Percentiles rank a stretch among this genome's conserved stretches.
These are phyloP conservation scores for Burhinus oedicnemus DNA, from an alignment of 2,113 vertebrate species.

Conservation along the genomic window DNA sequence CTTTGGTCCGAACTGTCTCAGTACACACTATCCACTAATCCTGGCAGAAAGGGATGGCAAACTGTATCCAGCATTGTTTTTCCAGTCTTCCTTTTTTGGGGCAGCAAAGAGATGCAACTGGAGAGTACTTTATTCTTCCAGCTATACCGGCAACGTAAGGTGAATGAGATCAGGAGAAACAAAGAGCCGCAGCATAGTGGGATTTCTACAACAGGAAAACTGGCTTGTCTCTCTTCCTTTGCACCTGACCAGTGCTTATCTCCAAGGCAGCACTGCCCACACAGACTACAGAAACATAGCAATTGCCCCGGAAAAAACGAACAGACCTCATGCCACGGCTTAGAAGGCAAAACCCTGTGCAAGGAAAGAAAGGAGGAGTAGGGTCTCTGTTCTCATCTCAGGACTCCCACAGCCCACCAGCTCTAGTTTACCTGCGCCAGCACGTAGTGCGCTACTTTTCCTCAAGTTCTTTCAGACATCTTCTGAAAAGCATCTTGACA, in stretches of 20 bases:
- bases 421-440: background rate
- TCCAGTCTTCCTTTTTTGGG: background rate
- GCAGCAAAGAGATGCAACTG: background rate
- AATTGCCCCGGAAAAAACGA: background rate
- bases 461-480: background rate
- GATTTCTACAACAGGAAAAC: background rate
- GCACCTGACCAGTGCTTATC: background rate
- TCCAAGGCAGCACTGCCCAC: background rate
- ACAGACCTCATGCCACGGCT: background rate
- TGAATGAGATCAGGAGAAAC: background rate
- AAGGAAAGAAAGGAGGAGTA: background rate
- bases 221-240: background rate
- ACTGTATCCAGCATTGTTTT: background rate
- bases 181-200: rapidly evolving
- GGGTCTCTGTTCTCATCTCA: background rate
- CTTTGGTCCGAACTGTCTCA: background rate
- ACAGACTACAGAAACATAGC: background rate
- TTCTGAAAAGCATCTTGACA: background rate
- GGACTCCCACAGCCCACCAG: background rate
- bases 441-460: background rate
- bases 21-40: rapidly evolving
- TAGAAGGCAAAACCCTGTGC: background rate
- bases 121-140: background rate
- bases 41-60: background rate
- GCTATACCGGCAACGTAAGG: background rate